A percentile compares a stretch with the other conserved stretches of the same genome.
Conservation (phyloP, 1,140 invertebrate genomes). For the Aphaenogaster rudis region DNA sequence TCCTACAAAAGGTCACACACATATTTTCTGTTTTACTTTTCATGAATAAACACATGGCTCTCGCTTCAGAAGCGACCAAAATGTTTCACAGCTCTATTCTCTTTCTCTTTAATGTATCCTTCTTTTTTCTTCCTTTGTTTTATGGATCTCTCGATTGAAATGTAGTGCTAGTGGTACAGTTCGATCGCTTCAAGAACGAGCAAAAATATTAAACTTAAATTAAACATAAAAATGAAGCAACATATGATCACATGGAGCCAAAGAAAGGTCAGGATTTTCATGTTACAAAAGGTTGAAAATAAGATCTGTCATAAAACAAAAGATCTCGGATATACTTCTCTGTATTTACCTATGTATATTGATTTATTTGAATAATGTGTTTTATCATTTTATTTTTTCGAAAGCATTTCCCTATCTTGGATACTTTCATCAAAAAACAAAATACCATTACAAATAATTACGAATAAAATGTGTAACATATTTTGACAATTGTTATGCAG, state of each 20-base stretch:
- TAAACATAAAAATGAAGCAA: constrained; percentile 53
- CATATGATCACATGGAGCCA: constrained; percentile 68
- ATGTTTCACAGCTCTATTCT: constrained; percentile 53
- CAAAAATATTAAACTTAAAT: constrained; percentile 64
- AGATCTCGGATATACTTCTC: constrained; percentile 9
- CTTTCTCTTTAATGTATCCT: neutral
- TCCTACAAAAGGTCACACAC: constrained; percentile 88
- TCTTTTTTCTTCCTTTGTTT: neutral
- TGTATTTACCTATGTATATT: neutral
- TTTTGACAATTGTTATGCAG: no score
- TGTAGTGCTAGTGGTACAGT: constrained; percentile 56
- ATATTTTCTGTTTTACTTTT: constrained; percentile 77
- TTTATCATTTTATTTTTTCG: neutral
- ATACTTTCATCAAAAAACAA: neutral
- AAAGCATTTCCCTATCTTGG: neutral
- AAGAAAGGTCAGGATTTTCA: constrained; percentile 52
- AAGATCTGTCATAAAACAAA: constrained; percentile 34
- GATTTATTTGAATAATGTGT: neutral
- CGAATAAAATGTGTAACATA: neutral
- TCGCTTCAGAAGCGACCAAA: constrained; percentile 72
- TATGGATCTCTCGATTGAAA: neutral
- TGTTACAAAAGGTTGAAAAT: constrained; percentile 17
- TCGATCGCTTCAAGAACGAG: constrained; percentile 73
- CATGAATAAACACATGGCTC: constrained; percentile 48
- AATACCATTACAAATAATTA: no score